Base-by-base conservation (phyloP, 2,797 vertebrate genomes). In the Etheostoma perlongum region DNA sequence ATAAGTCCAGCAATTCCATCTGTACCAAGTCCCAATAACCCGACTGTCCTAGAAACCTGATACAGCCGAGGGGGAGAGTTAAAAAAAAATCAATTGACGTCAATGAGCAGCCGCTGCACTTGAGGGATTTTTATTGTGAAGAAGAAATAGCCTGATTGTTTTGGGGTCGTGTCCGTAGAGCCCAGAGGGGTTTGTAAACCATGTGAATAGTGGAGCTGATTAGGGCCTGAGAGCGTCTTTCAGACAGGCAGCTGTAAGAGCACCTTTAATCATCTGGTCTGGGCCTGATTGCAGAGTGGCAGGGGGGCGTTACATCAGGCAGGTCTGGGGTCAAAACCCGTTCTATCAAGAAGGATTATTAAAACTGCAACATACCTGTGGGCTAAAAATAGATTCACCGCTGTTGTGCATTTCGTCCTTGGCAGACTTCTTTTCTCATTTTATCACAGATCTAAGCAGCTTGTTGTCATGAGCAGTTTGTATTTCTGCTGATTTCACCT, bases 121-220 rank as follows among this genome's bases (percentile, higher is more conserved):
- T 80, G 23, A 74, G 88, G 81, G 86, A 76, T 53, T 88, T 83
- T 84, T 78, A 69, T 79, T 14, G 1, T 15, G 60, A 73, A 75
- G 81, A 85, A 85, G 72, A 90, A 93, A 91, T 90, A 89, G 85
- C 87, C 90, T 92, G 86, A 91, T 92, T 92, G 90, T 91, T 92
- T 92, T 86, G 84, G 78, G 92, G 85, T 87, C 12, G 33, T 81
- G 74, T 85, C 67, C 6, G 48, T 69, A 61, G 74, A 75, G 80
- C 81, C 84, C 42, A 14, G 54, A 79, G 73, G 75, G 85, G 72
- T 87, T 83, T 85, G 81, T 85, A 88, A 89, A 91, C 64, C 85
- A 72, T 76, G 85, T 85, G 88, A 89, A 84, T 86, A 49, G 66
- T 73, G 73, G 74, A 42, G 5, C 78, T 89, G 88, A 91, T 89